phyloP scores from a whole-genome alignment of 1,140 invertebrate species.

The Zelostemma sp. region DNA sequence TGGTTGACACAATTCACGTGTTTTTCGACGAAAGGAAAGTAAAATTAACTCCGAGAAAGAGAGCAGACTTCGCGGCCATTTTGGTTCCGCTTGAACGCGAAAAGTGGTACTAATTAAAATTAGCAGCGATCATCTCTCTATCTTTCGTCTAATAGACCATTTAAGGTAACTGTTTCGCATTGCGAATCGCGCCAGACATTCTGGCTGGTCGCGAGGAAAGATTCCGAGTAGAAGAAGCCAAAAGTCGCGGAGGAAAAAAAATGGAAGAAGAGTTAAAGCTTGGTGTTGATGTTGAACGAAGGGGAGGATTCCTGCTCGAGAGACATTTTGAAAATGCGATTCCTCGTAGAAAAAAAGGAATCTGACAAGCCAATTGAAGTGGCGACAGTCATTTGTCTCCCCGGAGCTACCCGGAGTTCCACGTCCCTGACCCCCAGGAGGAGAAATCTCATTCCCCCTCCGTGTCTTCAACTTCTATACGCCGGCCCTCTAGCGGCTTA shows the following conservation, averaged over 20 bases:
- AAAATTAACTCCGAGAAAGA: slow-evolving; percentile 44
- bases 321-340: slow-evolving; percentile 20
- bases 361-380: slow-evolving; percentile 46
- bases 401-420: slow-evolving; percentile 18
- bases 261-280: neutral
- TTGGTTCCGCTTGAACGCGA: slow-evolving; percentile 48
- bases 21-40: slow-evolving; percentile 34
- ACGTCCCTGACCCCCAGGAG: slow-evolving; percentile 31
- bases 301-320: slow-evolving; percentile 13
- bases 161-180: slow-evolving; percentile 18
- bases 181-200: slow-evolving; percentile 20
- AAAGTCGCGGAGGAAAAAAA: neutral
- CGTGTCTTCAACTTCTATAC: slow-evolving; percentile 6
- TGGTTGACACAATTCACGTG: no score
- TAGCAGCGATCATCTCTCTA: slow-evolving; percentile 36
- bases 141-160: slow-evolving; percentile 31
- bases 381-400: slow-evolving; percentile 52
- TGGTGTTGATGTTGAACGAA: neutral
- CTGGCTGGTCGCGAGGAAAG: neutral
- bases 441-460: slow-evolving; percentile 33
- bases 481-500: slow-evolving; percentile 50
- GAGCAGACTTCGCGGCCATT: slow-evolving; percentile 18
- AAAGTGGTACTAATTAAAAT: slow-evolving; percentile 43
- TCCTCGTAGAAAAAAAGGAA: slow-evolving; percentile 21
- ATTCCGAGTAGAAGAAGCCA: neutral